These are phyloP conservation scores for Trichopria drosophilae DNA, from an alignment of 2,888 invertebrate genomes.

Conservation along the genomic window DNA sequence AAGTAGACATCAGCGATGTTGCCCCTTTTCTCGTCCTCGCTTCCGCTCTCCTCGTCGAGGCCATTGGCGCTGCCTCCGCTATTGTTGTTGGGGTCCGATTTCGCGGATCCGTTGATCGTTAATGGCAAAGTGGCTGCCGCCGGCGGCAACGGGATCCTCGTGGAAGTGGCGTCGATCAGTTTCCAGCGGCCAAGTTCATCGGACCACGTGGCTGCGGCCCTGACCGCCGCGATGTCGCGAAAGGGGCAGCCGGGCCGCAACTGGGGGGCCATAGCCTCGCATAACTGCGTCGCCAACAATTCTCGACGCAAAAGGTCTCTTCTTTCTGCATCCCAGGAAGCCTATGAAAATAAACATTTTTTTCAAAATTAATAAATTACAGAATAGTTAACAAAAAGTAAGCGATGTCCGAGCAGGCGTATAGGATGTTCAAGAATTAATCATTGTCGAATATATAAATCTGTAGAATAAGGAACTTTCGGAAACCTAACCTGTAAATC, in stretches of 20 bases:
- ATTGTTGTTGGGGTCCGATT: conserved; percentile 40
- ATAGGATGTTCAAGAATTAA: too few species aligned
- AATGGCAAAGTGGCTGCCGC: conserved; percentile 40
- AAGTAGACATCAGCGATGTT: conserved; percentile 53
- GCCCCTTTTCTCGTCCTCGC: conserved; percentile 32
- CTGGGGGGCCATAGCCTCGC: conserved; percentile 55
- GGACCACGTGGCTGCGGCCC: conserved; percentile 53
- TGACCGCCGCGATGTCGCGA: conserved; percentile 48
- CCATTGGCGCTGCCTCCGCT: conserved; percentile 12
- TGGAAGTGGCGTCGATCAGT: conserved; percentile 47
- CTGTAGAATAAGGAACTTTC: too few species aligned
- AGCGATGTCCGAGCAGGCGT: conserved; percentile 1
- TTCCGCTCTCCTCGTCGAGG: conserved; percentile 29
- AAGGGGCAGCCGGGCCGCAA: conserved; percentile 55
- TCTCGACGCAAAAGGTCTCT: conserved; percentile 54
- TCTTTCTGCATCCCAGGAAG: conserved; percentile 56
- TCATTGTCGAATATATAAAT: background rate
- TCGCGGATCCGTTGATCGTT: conserved; percentile 27
- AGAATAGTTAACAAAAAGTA: too few species aligned
- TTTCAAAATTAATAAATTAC: background rate
- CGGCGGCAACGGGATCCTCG: conserved; percentile 51
- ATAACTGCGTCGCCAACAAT: conserved; percentile 52
- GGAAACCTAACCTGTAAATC: conserved; percentile 48
- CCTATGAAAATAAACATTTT: conserved; percentile 36
- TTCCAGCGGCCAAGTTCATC: conserved; percentile 55